Evolutionary conservation across 2,797 vertebrate species (phyloP), one percentile per base, ranked within the genome.

Genomic region (Phataginus tetradactyla): DNA sequence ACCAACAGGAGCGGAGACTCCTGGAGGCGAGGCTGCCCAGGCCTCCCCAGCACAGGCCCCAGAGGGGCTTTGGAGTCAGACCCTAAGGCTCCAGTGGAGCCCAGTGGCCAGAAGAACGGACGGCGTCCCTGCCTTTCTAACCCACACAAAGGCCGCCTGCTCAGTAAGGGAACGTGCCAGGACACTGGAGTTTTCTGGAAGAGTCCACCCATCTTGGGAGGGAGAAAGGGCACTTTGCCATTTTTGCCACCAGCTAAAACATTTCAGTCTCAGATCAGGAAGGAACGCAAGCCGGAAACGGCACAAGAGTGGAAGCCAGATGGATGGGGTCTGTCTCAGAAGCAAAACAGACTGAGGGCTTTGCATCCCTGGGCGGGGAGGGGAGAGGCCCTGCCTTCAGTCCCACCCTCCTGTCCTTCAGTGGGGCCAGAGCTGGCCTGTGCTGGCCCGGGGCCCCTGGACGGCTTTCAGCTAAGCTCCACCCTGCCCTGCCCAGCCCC

Each of bases 11-110:
- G 9, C 0, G 0, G 34, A 72, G 45, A 27, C 5, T 10, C 1
- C 10, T 2, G 20, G 49, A 25, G 27, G 11, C 5, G 0, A 14
- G 29, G 15, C 1, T 7, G 1, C 59, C 55, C 29, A 4, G 32
- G 32, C 25, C 72, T 59, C 25, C 1, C 55, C 51, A 18, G 0
- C 0, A 32, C 20, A 20, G 34, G 45, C 1, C 37, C 81, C 37
- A 0, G 6, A 2, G 0, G 9, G 37, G 55, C 71, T 45, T 21
- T 4, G 59, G 6, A 7, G n/a, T 29, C 25, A 42, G 23, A 32
- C 1, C 25, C 64, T 0, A 0, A 0, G 23, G 21, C 37, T 13
- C 20, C 1, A 3, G n/a, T 0, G 0, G 34, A 15, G 12, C 72
- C 69, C 55, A 0, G 7, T 0, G 25, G 42, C 79, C 7, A 0